phyloP scores from a whole-genome alignment of 1,140 invertebrate species.

The Prorops nasuta region DNA sequence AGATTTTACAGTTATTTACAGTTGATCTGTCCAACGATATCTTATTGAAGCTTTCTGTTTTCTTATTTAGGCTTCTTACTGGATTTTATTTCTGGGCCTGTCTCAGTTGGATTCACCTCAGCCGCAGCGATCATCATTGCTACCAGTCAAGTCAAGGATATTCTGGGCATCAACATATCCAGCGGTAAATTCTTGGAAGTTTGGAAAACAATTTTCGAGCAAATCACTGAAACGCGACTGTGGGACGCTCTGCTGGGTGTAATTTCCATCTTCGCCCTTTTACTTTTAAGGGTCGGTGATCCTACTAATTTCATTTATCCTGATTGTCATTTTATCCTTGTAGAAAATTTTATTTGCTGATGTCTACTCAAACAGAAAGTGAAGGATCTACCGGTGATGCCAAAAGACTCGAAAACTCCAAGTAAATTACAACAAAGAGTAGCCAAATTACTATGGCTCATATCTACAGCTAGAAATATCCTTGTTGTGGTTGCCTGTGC shows the following conservation, averaged over 20 bases:
- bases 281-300: slow-evolving; percentile 67
- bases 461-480: slow-evolving; percentile 77
- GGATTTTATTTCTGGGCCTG: slow-evolving; percentile 89
- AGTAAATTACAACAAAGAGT: slow-evolving; percentile 48
- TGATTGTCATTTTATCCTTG: slow-evolving; percentile 3
- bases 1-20: no score
- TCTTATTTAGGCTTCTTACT: slow-evolving; percentile 76
- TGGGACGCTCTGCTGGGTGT: slow-evolving; percentile 69
- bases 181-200: slow-evolving; percentile 67
- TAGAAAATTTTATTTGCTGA: slow-evolving; percentile 1
- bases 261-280: slow-evolving; percentile 65
- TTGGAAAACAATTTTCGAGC: slow-evolving; percentile 63
- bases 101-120: slow-evolving; percentile 86
- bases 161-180: slow-evolving; percentile 68
- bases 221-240: slow-evolving; percentile 65
- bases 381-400: slow-evolving; percentile 65
- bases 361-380: slow-evolving; percentile 62
- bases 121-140: slow-evolving; percentile 88
- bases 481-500: slow-evolving; percentile 72
- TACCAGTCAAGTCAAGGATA: slow-evolving; percentile 79
- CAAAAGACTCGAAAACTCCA: slow-evolving; percentile 50
- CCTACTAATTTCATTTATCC: slow-evolving; percentile 3
- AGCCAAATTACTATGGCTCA: slow-evolving; percentile 66
- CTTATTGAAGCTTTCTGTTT: no score
- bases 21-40: no score